phyloP scores from a whole-genome alignment of 1,140 invertebrate genomes.

The Ganaspis sp. region DNA sequence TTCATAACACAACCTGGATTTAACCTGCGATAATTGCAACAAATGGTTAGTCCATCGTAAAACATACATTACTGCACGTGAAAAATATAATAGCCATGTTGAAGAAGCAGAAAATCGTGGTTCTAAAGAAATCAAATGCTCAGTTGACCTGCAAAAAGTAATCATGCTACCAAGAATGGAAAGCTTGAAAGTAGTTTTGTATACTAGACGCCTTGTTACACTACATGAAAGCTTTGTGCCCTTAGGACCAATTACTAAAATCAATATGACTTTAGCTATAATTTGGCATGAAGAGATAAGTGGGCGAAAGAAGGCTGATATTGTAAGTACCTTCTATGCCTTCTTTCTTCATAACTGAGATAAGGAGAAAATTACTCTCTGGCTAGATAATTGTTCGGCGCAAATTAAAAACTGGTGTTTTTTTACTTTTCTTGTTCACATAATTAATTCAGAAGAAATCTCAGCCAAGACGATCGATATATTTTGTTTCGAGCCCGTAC shows the following conservation, averaged over 20 bases:
- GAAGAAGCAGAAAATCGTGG: neutral
- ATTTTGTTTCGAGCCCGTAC: neutral
- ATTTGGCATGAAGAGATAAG: conserved; percentile 2
- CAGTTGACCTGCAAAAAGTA: neutral
- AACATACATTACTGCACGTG: neutral
- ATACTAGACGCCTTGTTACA: neutral
- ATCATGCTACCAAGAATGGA: neutral
- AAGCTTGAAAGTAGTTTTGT: neutral
- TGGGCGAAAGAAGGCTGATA: conserved; percentile 2
- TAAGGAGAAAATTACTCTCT: neutral
- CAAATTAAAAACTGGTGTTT: conserved; percentile 1
- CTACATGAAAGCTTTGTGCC: neutral
- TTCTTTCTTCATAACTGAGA: neutral
- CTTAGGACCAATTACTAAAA: neutral
- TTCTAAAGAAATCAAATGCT: neutral
- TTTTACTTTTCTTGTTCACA: neutral
- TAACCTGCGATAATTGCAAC: neutral
- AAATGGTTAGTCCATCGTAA: neutral
- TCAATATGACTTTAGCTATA: neutral
- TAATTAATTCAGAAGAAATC: conserved; percentile 10
- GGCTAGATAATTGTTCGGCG: conserved; percentile 10
- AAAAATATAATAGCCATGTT: neutral
- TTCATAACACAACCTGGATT: neutral
- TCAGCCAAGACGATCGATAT: neutral
- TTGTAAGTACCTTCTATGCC: neutral